Evolutionary conservation across 1,140 invertebrate species (phyloP).

Genomic region (Drosophila bocqueti): DNA sequence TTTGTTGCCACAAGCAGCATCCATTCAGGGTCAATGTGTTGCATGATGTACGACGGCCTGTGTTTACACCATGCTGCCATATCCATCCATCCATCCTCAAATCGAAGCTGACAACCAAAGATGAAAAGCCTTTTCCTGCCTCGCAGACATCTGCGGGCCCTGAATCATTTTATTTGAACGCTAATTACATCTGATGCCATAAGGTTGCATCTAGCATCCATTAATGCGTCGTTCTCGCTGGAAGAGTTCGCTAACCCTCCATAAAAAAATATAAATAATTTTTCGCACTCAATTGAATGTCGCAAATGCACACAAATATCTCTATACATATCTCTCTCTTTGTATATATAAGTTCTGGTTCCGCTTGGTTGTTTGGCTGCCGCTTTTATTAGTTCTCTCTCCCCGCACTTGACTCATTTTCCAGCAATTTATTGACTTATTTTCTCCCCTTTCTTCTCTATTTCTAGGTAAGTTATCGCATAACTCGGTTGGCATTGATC

Average conservation of each 20-base stretch:
- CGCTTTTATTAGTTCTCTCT: conserved; percentile 21
- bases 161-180: conserved; percentile 56
- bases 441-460: conserved; percentile 42
- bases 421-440: conserved; percentile 52
- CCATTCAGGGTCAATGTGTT: conserved; percentile 75
- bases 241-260: conserved; percentile 51
- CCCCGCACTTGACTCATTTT: conserved; percentile 43
- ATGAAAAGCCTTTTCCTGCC: conserved; percentile 38
- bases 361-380: conserved; percentile 51
- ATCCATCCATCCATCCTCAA: conserved; percentile 25
- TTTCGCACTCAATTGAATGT: conserved; percentile 74
- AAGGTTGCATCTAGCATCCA: conserved; percentile 26
- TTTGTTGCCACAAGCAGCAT: conserved; percentile 47
- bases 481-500: conserved; percentile 28
- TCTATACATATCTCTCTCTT: neutral
- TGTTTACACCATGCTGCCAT: conserved; percentile 30
- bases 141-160: conserved; percentile 28
- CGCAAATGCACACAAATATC: conserved; percentile 17
- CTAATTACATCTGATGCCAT: conserved; percentile 39
- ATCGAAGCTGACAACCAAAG: conserved; percentile 32
- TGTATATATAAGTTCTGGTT: conserved; percentile 25
- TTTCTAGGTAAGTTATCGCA: conserved; percentile 67
- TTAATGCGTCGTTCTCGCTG: conserved; percentile 26
- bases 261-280: conserved; percentile 50
- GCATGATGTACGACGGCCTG: conserved; percentile 40